phyloP scores from a whole-genome alignment of 2,888 invertebrate species.

The Odiellus spinosus region DNA sequence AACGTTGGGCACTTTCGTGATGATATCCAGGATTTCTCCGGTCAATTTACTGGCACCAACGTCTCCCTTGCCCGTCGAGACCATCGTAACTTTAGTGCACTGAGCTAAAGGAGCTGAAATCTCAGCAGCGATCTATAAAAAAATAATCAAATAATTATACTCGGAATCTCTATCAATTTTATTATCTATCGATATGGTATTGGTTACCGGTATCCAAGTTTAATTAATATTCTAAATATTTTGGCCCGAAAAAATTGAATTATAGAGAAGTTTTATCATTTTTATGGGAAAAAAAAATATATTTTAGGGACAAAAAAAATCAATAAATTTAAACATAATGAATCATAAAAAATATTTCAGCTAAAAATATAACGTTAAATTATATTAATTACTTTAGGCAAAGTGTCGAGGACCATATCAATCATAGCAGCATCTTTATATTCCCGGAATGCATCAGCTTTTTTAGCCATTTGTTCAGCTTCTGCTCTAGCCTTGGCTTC shows the following conservation, averaged over 20 bases:
- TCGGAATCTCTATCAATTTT: no score
- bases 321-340: no score
- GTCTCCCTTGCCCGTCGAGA: conserved; percentile 70
- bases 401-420: conserved; percentile 86
- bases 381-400: conserved; percentile 65
- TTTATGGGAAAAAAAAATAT: no score
- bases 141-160: no score
- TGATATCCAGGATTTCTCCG: conserved; percentile 81
- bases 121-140: conserved; percentile 72
- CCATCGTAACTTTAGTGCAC: conserved; percentile 90
- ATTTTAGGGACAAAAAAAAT: no score
- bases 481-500: conserved; percentile 89
- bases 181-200: no score
- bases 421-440: conserved; percentile 90
- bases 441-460: conserved; percentile 91
- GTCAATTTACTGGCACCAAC: conserved; percentile 88
- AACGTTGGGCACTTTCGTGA: conserved; percentile 75
- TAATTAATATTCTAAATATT: no score
- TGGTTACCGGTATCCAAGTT: no score
- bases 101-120: conserved; percentile 88
- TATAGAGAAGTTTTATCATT: no score
- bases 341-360: background rate
- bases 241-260: no score
- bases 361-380: background rate
- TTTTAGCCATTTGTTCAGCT: conserved; percentile 91